These are phyloP conservation scores for Polylopha cassiicola DNA, from an alignment of 2,888 invertebrate genomes.

Conservation along the genomic window DNA sequence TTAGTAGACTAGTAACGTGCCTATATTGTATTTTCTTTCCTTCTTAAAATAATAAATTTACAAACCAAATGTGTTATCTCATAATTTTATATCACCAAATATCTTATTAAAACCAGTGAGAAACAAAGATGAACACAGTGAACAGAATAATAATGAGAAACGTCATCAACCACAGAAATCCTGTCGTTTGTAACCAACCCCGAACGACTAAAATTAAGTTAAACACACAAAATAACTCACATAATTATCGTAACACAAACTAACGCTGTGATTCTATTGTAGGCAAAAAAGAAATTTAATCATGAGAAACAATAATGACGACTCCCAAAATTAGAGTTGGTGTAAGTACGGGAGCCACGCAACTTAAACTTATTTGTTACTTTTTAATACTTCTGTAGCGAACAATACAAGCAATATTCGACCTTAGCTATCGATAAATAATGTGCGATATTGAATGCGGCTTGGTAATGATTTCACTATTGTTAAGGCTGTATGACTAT, in stretches of 20 bases:
- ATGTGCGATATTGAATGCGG: conserved; percentile 33
- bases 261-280: conserved; percentile 58
- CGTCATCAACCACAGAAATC: conserved; percentile 7
- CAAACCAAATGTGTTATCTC: too few species aligned
- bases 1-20: too few species aligned
- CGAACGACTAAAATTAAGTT: conserved; percentile 46
- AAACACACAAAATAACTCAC: conserved; percentile 53
- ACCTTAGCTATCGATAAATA: conserved; percentile 34
- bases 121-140: too few species aligned
- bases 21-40: too few species aligned
- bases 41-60: too few species aligned
- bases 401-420: conserved; percentile 28
- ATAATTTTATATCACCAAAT: too few species aligned
- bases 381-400: conserved; percentile 52
- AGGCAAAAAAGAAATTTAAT: conserved; percentile 75
- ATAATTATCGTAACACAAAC: conserved; percentile 32
- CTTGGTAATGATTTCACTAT: conserved; percentile 61
- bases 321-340: conserved; percentile 70
- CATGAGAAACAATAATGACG: conserved; percentile 76
- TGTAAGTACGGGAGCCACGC: conserved; percentile 76
- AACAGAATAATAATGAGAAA: too few species aligned
- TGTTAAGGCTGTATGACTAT: conserved; percentile 74
- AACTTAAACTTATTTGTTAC: conserved; percentile 63
- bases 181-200: conserved; percentile 32
- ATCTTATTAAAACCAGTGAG: too few species aligned